phyloP scores from a whole-genome alignment of 2,797 vertebrate genomes.

The Micropoecilia bifurca region DNA sequence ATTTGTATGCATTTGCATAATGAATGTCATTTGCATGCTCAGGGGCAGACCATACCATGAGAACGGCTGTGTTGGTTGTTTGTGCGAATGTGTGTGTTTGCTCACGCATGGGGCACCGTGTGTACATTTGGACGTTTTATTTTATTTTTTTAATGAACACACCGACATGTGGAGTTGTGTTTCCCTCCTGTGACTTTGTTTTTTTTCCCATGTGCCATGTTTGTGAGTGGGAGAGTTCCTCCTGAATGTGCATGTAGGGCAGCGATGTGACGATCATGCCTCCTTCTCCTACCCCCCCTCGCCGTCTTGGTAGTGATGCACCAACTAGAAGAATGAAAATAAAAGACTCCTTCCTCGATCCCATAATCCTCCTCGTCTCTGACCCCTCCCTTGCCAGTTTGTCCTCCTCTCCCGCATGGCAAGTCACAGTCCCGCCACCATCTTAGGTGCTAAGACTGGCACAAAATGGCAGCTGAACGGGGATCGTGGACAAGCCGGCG shows the following conservation, averaged over 20 bases:
- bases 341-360: constrained; percentile 73
- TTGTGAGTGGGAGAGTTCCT: constrained; percentile 34
- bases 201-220: constrained; percentile 24
- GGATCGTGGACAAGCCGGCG: constrained; percentile 48
- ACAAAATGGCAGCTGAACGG: constrained; percentile 82
- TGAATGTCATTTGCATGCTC: constrained; percentile 96
- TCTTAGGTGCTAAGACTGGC: constrained; percentile 82
- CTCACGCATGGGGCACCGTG: constrained; percentile 44
- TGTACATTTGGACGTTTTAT: constrained; percentile 54
- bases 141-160: constrained; percentile 47
- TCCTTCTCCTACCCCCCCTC: constrained; percentile 37
- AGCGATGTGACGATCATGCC: constrained; percentile 65
- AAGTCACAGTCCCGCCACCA: constrained; percentile 82
- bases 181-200: constrained; percentile 50
- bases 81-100: constrained; percentile 60
- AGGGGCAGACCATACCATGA: constrained; percentile 90
- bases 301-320: constrained; percentile 55
- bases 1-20: constrained; percentile 99
- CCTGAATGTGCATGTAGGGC: constrained; percentile 53
- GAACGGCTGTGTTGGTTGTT: constrained; percentile 83
- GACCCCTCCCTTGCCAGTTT: constrained; percentile 77
- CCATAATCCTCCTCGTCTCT: constrained; percentile 73
- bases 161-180: constrained; percentile 50
- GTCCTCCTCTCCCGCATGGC: constrained; percentile 73
- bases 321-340: constrained; percentile 66